Evolutionary conservation across 2,113 vertebrate genomes (phyloP).

Genomic region (Protobothrops mucrosquamatus): DNA sequence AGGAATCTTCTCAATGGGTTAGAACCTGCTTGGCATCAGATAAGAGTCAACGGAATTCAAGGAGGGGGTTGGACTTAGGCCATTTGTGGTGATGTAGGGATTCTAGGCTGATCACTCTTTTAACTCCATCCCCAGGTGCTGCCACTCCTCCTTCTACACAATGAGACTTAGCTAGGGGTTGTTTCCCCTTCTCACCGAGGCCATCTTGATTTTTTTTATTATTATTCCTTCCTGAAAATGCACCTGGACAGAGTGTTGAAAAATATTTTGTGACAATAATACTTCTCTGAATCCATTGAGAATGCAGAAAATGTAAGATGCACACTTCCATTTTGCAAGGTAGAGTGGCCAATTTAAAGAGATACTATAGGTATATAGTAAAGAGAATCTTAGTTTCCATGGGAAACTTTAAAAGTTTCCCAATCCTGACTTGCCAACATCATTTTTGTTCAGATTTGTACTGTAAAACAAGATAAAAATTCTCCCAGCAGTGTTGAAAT

Average conservation of each 20-base stretch:
- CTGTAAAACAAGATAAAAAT: slow-evolving; percentile 20
- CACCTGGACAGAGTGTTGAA: neutral
- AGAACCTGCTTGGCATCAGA: neutral
- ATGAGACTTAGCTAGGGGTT: neutral
- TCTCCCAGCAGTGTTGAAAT: slow-evolving; percentile 21
- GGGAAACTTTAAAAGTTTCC: neutral
- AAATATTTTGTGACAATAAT: neutral
- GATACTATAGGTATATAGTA: neutral
- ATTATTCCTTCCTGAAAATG: neutral
- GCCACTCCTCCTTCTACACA: neutral
- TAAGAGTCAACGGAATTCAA: neutral
- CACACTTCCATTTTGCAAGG: neutral
- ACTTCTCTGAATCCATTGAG: neutral
- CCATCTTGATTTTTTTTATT: neutral
- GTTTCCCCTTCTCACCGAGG: neutral
- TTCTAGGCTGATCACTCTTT: neutral
- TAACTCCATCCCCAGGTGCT: neutral
- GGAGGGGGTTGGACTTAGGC: neutral
- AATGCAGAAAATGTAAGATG: neutral
- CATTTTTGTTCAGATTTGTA: neutral
- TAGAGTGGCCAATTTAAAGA: neutral
- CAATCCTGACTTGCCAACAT: neutral
- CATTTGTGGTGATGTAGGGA: neutral
- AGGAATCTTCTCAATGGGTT: neutral
- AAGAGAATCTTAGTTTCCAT: neutral